These are phyloP conservation scores for Cataglyphis altisquamis DNA, from an alignment of 2,888 invertebrate species.

Conservation along the genomic window DNA sequence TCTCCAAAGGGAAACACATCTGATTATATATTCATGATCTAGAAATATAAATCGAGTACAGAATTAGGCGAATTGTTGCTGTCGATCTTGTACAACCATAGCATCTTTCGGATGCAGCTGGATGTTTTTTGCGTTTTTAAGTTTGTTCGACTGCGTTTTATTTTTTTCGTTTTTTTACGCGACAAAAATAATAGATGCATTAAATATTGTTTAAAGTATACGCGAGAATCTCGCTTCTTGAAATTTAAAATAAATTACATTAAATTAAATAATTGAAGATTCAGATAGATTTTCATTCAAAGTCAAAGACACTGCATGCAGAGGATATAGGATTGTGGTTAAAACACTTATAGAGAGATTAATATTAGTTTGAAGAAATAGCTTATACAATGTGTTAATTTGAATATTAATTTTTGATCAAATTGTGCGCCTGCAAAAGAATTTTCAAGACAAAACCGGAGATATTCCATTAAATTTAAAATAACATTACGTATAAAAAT, in stretches of 20 bases:
- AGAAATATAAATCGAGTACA: not conserved
- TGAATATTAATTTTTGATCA: not conserved
- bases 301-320: too few species aligned
- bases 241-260: not conserved
- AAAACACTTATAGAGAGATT: not conserved
- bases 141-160: not conserved
- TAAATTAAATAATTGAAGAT: not conserved
- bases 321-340: not conserved
- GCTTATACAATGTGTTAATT: too few species aligned
- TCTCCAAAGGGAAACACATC: not conserved
- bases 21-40: not conserved
- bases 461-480: not conserved
- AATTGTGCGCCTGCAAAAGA: not conserved
- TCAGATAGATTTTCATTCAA: too few species aligned
- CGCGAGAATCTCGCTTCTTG: not conserved
- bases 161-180: not conserved
- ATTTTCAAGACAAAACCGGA: not conserved
- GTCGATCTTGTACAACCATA: not conserved
- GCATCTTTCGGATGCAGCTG: not conserved
- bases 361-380: too few species aligned
- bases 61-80: too few species aligned
- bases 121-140: not conserved
- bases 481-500: not conserved
- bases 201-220: not conserved
- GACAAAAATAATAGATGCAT: not conserved